Percentiles rank a stretch among this genome's conserved stretches.
Conservation (phyloP, 2,113 vertebrate species). For the Syngnathus typhle region DNA sequence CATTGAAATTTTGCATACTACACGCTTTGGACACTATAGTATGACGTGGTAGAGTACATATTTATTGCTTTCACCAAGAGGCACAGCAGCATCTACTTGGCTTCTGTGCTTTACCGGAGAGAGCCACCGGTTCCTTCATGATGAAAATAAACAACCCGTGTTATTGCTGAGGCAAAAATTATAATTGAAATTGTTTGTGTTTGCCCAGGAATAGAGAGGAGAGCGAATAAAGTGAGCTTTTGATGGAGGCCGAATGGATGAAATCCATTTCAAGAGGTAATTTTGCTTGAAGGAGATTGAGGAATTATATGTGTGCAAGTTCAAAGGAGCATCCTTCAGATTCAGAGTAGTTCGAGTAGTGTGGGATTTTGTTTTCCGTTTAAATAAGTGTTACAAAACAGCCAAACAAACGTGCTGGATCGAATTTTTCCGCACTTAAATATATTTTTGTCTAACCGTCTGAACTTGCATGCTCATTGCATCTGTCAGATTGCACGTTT, state of each 20-base stretch:
- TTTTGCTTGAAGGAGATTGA: slow-evolving; percentile 11
- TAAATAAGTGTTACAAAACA: not conserved
- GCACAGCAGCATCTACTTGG: slow-evolving; percentile 40
- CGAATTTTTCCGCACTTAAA: not conserved
- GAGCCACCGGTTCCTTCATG: slow-evolving; percentile 57
- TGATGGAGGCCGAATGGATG: slow-evolving; percentile 15
- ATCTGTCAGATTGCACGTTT: slow-evolving; percentile 24
- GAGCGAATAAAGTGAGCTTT: slow-evolving; percentile 16
- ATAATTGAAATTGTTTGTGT: slow-evolving; percentile 20
- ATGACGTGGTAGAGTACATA: slow-evolving; percentile 45
- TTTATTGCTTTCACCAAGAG: slow-evolving; percentile 31
- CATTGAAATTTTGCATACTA: slow-evolving; percentile 36
- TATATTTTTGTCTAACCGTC: not conserved
- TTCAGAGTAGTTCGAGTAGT: slow-evolving; percentile 4
- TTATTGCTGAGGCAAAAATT: not conserved
- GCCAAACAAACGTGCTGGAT: not conserved
- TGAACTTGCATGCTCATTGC: not conserved
- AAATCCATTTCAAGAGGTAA: slow-evolving; percentile 21
- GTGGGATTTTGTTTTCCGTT: slow-evolving; percentile 4
- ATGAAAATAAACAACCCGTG: not conserved
- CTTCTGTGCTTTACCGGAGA: slow-evolving; percentile 13
- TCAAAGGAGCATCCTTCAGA: slow-evolving; percentile 18
- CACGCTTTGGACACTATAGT: slow-evolving; percentile 47
- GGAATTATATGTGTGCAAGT: not conserved
- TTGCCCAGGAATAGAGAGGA: slow-evolving; percentile 22